Evolutionary conservation across 2,797 vertebrate genomes (phyloP).

Genomic region (Darevskia mixta): DNA sequence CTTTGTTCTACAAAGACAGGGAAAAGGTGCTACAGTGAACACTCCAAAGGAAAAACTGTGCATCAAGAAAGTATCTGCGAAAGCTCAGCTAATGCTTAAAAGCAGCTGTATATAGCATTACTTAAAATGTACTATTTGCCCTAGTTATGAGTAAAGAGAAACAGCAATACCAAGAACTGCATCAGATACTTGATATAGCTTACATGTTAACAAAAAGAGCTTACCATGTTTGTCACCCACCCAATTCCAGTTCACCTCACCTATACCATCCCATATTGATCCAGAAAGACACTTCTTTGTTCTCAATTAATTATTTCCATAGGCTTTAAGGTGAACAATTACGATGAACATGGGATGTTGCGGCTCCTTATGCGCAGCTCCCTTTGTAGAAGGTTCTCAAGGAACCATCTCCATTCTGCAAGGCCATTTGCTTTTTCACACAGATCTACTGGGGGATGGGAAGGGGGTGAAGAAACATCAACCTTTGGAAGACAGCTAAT

Average conservation of each 20-base stretch:
- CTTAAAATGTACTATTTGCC: neutral
- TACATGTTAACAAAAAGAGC: neutral
- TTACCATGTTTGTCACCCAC: neutral
- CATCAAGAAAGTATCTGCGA: neutral
- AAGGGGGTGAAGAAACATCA: too few relatives aligned
- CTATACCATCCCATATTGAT: neutral
- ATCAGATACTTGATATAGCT: too few relatives aligned
- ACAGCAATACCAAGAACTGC: neutral
- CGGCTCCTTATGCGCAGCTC: neutral
- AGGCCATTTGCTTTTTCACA: neutral
- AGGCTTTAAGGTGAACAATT: neutral
- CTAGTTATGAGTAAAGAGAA: neutral
- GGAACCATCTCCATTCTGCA: neutral
- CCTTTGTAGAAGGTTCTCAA: neutral
- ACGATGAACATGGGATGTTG: neutral
- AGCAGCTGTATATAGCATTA: neutral
- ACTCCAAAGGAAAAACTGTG: neutral
- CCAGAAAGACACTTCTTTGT: neutral
- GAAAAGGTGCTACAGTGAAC: neutral
- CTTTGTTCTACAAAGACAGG: slow-evolving; percentile 86
- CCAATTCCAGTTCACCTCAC: neutral
- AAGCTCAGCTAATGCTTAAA: neutral
- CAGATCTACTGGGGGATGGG: neutral
- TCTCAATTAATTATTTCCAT: neutral
- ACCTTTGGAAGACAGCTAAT: too few relatives aligned